Base-by-base conservation (phyloP, 2,888 invertebrate species). In the Polydrusus tereticollis region DNA sequence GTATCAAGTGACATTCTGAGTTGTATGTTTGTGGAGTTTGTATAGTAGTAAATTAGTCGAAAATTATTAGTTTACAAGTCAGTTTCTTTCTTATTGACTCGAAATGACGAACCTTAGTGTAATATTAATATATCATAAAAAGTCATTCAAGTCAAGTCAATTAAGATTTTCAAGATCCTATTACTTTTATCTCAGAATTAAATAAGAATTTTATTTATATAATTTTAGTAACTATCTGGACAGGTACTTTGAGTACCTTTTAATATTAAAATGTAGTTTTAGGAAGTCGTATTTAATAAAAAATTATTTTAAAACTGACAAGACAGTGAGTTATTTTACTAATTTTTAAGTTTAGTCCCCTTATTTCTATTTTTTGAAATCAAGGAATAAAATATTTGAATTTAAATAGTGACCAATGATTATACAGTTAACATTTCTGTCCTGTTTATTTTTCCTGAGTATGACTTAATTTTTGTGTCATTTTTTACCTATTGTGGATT, bases 211-310 rank as follows among this genome's bases (percentile, higher is more conserved):
- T 55, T 65, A 47, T 67, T 66, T 72, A 67, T 72, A 66, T 66
- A 72, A 63, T 7, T 57, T 52, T 47, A 38, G 72, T 67, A 68
- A 45, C 67, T 50, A 38, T 41, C 33, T 12, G 23, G 14, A 55
- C 43, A 3, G 72, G 72, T 72, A 63, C 72, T 67, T 43, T 43
- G 62, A 72, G 72, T 72, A 72, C 72, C 66, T 67, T 55, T 50
- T 65, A 71, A 60, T 65, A 47, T 58, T 66, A 52, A 52, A 50
- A 55, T 67, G 72, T 72, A 72, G 60, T 38, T 63, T 62, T 72
- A 72, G 67, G 52, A 52, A 4, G 67, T 23, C 29, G 47, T 72
- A 72, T 68, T 72, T 72, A 72, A 72, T 69, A 72, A 73, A 65
- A 59, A 69, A 73, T 26, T 45, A 69, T 73, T 57, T 60, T 64